Conservation (phyloP, 2,797 vertebrate genomes). For the Alfaro cultratus region DNA sequence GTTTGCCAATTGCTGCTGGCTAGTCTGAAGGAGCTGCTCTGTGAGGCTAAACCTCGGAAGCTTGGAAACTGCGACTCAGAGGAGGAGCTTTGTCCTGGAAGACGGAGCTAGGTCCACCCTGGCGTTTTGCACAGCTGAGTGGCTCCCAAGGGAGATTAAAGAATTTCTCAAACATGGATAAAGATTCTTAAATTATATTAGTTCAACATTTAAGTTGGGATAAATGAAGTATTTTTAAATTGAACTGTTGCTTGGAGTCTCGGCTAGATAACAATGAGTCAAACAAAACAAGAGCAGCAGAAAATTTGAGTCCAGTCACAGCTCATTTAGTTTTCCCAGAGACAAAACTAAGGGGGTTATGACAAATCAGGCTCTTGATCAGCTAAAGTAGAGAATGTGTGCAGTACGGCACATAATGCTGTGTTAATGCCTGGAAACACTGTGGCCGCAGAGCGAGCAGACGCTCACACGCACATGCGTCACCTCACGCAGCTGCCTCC, state of each 20-base stretch:
- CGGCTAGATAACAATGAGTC: too few relatives aligned
- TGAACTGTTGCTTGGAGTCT: neutral
- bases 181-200: too few relatives aligned
- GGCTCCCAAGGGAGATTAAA: too few relatives aligned
- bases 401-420: neutral
- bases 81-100: too few relatives aligned
- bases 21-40: too few relatives aligned
- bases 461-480: neutral
- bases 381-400: slow-evolving; percentile 12
- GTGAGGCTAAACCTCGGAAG: too few relatives aligned
- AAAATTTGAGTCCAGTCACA: slow-evolving; percentile 33
- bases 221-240: neutral
- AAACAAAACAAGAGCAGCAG: neutral
- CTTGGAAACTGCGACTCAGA: too few relatives aligned
- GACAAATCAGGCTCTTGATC: slow-evolving; percentile 60
- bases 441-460: slow-evolving; percentile 23
- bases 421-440: slow-evolving; percentile 39
- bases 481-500: slow-evolving; percentile 60
- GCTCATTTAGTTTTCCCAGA: slow-evolving; percentile 60
- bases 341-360: slow-evolving; percentile 56
- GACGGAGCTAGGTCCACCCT: too few relatives aligned
- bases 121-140: too few relatives aligned
- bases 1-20: too few relatives aligned
- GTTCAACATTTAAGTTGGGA: neutral
- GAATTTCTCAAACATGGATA: too few relatives aligned